Percentiles rank a stretch among this genome's conserved stretches.
Conservation (phyloP, 2,113 vertebrate genomes). For the Pseudorectes ferrugineus region DNA sequence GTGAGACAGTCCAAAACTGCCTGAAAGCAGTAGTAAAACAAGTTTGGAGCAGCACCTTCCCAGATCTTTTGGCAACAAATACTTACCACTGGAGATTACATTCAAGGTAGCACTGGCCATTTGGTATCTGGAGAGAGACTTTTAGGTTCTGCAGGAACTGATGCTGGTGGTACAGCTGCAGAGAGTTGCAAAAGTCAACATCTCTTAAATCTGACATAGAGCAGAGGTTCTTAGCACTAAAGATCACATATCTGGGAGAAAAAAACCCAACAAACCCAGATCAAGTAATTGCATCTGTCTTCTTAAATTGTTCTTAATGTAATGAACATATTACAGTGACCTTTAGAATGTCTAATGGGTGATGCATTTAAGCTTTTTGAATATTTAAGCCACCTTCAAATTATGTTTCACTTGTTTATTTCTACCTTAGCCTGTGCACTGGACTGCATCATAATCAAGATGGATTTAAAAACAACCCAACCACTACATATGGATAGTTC, state of each 20-base stretch:
- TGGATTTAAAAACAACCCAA: not conserved
- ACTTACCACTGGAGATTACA: not conserved
- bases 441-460: not conserved
- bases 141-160: not conserved
- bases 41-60: not conserved
- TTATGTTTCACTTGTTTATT: not conserved
- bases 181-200: not conserved
- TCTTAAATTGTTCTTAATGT: constrained; percentile 42
- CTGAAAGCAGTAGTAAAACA: not conserved
- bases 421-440: not conserved
- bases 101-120: not conserved
- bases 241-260: not conserved
- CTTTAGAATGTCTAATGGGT: not conserved
- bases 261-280: not conserved
- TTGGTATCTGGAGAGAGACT: not conserved
- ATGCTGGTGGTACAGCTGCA: not conserved
- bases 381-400: constrained; percentile 2
- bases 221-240: not conserved
- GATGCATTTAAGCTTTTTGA: not conserved
- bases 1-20: not conserved
- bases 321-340: constrained; percentile 32
- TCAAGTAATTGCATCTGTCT: constrained; percentile 8
- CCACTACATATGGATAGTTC: not conserved
- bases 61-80: not conserved
- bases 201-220: not conserved